Evolutionary conservation across 1,140 invertebrate genomes (phyloP).

Genomic region (Odontomachus brunneus): DNA sequence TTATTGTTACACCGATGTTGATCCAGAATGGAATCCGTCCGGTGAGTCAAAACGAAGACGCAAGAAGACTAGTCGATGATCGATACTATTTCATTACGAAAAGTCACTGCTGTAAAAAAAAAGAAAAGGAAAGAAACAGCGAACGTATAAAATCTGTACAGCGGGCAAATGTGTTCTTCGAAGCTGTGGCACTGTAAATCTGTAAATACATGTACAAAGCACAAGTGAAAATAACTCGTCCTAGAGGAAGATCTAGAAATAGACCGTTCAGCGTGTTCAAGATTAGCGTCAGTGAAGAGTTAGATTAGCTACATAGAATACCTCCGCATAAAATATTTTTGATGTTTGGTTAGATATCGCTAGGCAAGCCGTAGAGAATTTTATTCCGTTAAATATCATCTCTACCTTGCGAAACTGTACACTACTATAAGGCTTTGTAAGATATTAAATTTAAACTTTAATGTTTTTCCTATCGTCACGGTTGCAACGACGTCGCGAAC

Average conservation of each 20-base stretch:
- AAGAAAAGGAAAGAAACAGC: neutral
- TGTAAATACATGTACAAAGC: slow-evolving; percentile 72
- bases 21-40: slow-evolving; percentile 79
- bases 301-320: slow-evolving; percentile 44
- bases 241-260: slow-evolving; percentile 53
- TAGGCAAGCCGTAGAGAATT: slow-evolving; percentile 43
- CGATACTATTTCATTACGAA: slow-evolving; percentile 67
- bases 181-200: slow-evolving; percentile 65
- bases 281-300: slow-evolving; percentile 61
- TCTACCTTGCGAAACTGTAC: slow-evolving; percentile 39
- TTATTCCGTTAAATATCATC: slow-evolving; percentile 47
- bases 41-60: slow-evolving; percentile 79
- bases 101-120: slow-evolving; percentile 62
- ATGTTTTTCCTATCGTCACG: slow-evolving; percentile 33
- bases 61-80: slow-evolving; percentile 82
- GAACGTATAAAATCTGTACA: slow-evolving; percentile 43
- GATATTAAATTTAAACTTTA: slow-evolving; percentile 49
- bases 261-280: slow-evolving; percentile 61
- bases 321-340: slow-evolving; percentile 47
- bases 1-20: slow-evolving; percentile 80
- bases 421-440: slow-evolving; percentile 58
- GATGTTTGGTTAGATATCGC: slow-evolving; percentile 54
- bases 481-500: slow-evolving; percentile 2
- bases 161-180: slow-evolving; percentile 63
- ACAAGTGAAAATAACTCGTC: slow-evolving; percentile 20